Percentiles rank a stretch among this genome's conserved stretches.
These are phyloP conservation scores for Brachyrhaphis roseni DNA, from an alignment of 2,797 vertebrate genomes.

Conservation along the genomic window DNA sequence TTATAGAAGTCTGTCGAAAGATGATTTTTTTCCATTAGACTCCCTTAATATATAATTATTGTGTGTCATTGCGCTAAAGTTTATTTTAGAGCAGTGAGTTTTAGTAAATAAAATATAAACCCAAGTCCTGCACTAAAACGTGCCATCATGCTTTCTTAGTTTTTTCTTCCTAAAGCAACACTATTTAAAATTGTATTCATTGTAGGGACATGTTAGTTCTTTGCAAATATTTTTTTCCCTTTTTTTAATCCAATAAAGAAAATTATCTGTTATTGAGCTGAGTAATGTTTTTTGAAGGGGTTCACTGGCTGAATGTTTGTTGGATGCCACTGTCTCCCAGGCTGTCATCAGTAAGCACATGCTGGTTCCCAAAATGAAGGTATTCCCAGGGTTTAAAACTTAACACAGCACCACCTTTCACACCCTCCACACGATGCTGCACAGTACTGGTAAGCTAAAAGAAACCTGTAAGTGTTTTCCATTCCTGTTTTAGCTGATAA, in stretches of 20 bases:
- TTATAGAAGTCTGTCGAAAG: slow-evolving; percentile 78
- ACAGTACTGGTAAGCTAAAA: not conserved
- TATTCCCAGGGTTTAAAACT: not conserved
- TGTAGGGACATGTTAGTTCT: slow-evolving; percentile 40
- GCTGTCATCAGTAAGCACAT: slow-evolving; percentile 76
- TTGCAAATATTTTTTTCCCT: slow-evolving; percentile 34
- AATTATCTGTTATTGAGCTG: slow-evolving; percentile 38
- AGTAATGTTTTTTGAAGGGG: slow-evolving; percentile 54
- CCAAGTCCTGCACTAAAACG: slow-evolving; percentile 39
- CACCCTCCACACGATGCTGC: not conserved
- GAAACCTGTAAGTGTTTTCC: not conserved
- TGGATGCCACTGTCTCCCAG: slow-evolving; percentile 73
- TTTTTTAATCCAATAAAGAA: slow-evolving; percentile 41
- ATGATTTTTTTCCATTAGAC: slow-evolving; percentile 79
- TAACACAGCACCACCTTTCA: not conserved
- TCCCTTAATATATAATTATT: slow-evolving; percentile 80
- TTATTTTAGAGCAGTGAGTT: slow-evolving; percentile 69
- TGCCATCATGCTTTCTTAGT: slow-evolving; percentile 32
- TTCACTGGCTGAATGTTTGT: slow-evolving; percentile 73
- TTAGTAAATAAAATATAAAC: slow-evolving; percentile 51
- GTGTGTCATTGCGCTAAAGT: slow-evolving; percentile 73
- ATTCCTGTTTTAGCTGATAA: not conserved
- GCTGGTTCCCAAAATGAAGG: not conserved
- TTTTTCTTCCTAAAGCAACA: not conserved
- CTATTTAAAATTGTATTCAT: slow-evolving; percentile 2